Evolutionary conservation across 2,888 invertebrate genomes (phyloP).

Genomic region (Acleris laterana): DNA sequence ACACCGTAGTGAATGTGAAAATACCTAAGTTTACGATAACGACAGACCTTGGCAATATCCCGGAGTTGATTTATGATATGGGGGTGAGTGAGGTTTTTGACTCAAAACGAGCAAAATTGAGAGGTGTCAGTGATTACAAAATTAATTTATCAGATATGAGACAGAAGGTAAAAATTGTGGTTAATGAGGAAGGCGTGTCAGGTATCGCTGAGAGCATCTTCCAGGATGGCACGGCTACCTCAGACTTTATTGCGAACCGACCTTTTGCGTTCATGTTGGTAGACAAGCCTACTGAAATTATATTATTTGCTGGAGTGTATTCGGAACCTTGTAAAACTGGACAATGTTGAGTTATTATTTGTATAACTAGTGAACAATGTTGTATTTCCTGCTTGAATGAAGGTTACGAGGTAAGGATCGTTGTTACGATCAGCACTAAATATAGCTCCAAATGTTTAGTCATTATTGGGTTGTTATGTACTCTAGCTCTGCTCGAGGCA

Average conservation of each 20-base stretch:
- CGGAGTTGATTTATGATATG: slow-evolving; percentile 67
- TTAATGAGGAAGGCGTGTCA: slow-evolving; percentile 58
- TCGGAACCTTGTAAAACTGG: slow-evolving; percentile 46
- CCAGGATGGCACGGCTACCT: background rate
- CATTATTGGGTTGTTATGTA: too few species aligned
- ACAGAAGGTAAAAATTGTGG: slow-evolving; percentile 58
- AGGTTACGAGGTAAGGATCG: too few species aligned
- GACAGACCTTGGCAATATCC: slow-evolving; percentile 57
- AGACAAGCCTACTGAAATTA: slow-evolving; percentile 60
- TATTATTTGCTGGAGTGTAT: slow-evolving; percentile 67
- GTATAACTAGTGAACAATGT: too few species aligned
- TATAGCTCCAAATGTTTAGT: too few species aligned
- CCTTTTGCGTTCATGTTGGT: slow-evolving; percentile 66
- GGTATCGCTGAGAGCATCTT: slow-evolving; percentile 44
- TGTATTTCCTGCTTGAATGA: too few species aligned
- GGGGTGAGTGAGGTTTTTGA: slow-evolving; percentile 65
- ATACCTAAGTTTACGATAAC: slow-evolving; percentile 62
- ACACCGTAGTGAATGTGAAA: slow-evolving; percentile 54
- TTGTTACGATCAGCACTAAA: too few species aligned
- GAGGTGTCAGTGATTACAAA: slow-evolving; percentile 57
- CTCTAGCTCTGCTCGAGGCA: too few species aligned
- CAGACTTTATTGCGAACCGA: slow-evolving; percentile 55
- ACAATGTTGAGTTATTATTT: background rate
- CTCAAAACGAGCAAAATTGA: slow-evolving; percentile 56
- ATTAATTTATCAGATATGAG: slow-evolving; percentile 62